Percentiles rank a stretch among this genome's conserved stretches.
Evolutionary conservation across 1,140 invertebrate species (phyloP).

Genomic region (Zaprionus ghesquierei): DNA sequence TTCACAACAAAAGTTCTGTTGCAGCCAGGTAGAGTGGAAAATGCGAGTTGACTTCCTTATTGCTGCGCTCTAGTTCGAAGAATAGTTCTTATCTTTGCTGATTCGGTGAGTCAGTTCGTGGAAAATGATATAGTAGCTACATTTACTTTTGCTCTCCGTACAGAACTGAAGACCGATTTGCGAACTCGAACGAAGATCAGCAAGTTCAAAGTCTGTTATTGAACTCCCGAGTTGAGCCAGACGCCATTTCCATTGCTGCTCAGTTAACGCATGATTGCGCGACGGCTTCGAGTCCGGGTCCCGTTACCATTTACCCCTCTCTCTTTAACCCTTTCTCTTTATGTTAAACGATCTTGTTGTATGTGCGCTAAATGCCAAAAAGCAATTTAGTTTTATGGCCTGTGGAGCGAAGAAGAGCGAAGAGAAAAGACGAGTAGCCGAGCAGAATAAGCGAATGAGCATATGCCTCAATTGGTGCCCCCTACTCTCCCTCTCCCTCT

Average conservation of each 20-base stretch:
- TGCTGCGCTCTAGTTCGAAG: neutral
- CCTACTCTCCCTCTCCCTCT: too few relatives aligned
- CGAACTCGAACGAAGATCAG: neutral
- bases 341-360: constrained; percentile 59
- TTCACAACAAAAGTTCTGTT: constrained; percentile 55
- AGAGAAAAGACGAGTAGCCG: neutral
- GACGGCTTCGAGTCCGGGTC: too few relatives aligned
- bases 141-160: neutral
- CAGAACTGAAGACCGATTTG: neutral
- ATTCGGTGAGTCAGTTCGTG: neutral
- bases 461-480: neutral
- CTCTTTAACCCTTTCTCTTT: neutral
- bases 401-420: constrained; percentile 18
- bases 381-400: neutral
- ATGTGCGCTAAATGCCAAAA: constrained; percentile 51
- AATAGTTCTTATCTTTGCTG: constrained; percentile 2
- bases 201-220: constrained; percentile 40
- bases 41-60: constrained; percentile 2
- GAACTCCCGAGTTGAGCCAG: constrained; percentile 33
- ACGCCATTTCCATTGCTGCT: constrained; percentile 5
- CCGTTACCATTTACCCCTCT: neutral
- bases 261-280: constrained; percentile 59
- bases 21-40: constrained; percentile 2
- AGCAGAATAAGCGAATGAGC: constrained; percentile 3
- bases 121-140: neutral